Evolutionary conservation across 2,797 vertebrate genomes (phyloP).

Genomic region (Sciaenops ocellatus): DNA sequence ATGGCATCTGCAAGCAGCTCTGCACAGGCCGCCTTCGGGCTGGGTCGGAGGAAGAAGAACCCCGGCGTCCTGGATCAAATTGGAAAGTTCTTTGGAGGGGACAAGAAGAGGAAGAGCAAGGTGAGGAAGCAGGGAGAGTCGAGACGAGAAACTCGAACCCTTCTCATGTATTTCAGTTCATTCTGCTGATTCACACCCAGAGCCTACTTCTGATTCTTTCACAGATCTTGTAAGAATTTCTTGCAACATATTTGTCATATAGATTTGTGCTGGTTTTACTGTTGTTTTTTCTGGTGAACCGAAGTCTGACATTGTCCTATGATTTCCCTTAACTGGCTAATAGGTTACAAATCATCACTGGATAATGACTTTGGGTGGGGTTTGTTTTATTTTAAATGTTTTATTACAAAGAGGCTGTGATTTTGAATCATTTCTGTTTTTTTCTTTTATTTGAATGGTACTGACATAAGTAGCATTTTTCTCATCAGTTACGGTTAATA

Average conservation of each 20-base stretch:
- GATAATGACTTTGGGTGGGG: conserved; percentile 66
- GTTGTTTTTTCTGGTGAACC: conserved; percentile 56
- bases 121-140: conserved; percentile 89
- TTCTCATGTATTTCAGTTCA: conserved; percentile 41
- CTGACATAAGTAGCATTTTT: conserved; percentile 64
- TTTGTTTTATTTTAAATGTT: conserved; percentile 36
- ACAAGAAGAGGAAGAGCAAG: conserved; percentile 98
- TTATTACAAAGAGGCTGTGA: conserved; percentile 50
- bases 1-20: conserved; percentile 95
- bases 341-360: conserved; percentile 44
- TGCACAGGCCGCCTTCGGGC: conserved; percentile 88
- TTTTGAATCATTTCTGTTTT: conserved; percentile 53
- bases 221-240: conserved; percentile 41
- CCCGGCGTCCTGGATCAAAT: conserved; percentile 96
- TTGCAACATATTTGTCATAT: conserved; percentile 35
- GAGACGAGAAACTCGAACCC: conserved; percentile 16
- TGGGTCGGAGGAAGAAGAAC: conserved; percentile 91
- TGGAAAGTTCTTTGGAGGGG: conserved; percentile 97
- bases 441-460: conserved; percentile 66
- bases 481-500: conserved; percentile 38
- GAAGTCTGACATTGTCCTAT: conserved; percentile 52
- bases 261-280: conserved; percentile 48
- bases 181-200: conserved; percentile 52
- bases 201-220: conserved; percentile 49
- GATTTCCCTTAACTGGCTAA: conserved; percentile 35